Base-by-base conservation (phyloP, 1,140 invertebrate species). In the Drosophila lacertosa region DNA sequence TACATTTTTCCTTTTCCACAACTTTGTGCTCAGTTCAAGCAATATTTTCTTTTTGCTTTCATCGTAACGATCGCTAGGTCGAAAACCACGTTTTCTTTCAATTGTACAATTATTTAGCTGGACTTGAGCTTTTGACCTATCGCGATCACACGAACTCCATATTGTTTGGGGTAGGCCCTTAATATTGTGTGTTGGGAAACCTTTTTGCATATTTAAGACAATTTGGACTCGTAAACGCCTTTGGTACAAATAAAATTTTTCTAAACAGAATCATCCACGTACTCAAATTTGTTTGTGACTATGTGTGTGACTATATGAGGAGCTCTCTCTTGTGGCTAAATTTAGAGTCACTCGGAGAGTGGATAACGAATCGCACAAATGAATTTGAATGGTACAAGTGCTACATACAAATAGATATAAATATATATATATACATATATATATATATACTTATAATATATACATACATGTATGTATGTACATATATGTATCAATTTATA, bases 11-110 rank as follows among this genome's bases (percentile, higher is more conserved):
- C 63, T 78, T 48, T 71, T 86, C 92, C 76, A 92, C 53, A 91
- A 73, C 88, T 82, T 81, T 51, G 32, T 78, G 71, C 96, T 96
- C 71, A 97, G 93, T 81, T 94, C 94, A 58, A 95, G 95, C 50
- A 97, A 93, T 91, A 97, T 96, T 76, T 95, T 94, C 84, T 94
- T 94, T 91, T 97, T 97, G 44, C 93, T 91, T 1, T 96, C 95
- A 91, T 97, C 95, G 91, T 94, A 94, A 83, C 95, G 94, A 90
- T 97, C 96, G 0, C 96, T 97, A 1, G 96, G 96, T 81, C 96
- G 96, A 91, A 96, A 96, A 18, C 96, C 96, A 11, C 96, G 92
- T 51, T 93, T 92, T 9, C 90, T 91, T 63, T 93, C 92, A 22
- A 93, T 55, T 39, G 62, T 57, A 45, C 75, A 82, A 65, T 80